phyloP scores from a whole-genome alignment of 2,888 invertebrate genomes.

The Vanessa cardui region DNA sequence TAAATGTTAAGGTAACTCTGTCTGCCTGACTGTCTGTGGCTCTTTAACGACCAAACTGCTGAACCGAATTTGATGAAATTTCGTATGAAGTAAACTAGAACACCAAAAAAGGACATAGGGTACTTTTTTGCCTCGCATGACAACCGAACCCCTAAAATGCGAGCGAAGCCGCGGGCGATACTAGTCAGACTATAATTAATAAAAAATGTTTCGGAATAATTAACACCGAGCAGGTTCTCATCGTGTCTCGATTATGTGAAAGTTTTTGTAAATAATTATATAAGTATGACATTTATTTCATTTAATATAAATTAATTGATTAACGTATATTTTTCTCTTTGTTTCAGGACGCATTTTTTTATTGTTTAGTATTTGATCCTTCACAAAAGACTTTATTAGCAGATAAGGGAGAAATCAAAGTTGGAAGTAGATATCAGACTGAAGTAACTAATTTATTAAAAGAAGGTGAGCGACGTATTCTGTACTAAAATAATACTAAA shows the following conservation, averaged over 20 bases:
- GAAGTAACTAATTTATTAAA: conserved; percentile 92
- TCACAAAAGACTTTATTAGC: conserved; percentile 99
- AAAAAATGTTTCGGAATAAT: background rate
- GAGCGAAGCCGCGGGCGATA: too few species aligned
- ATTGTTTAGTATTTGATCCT: conserved; percentile 99
- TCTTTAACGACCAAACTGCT: too few species aligned
- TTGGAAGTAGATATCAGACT: conserved; percentile 98
- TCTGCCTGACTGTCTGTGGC: too few species aligned
- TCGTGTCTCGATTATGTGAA: background rate
- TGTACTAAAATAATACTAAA: too few species aligned
- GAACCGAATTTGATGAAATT: too few species aligned
- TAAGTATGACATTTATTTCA: conserved; percentile 25
- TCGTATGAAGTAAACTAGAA: too few species aligned
- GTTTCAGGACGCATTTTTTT: conserved; percentile 98
- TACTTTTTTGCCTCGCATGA: too few species aligned
- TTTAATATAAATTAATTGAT: conserved; percentile 27
- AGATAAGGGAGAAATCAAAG: conserved; percentile 97
- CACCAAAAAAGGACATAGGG: too few species aligned
- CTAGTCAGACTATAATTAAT: background rate
- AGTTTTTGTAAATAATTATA: background rate
- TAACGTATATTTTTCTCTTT: conserved; percentile 62
- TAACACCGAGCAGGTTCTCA: background rate
- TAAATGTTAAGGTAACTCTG: too few species aligned
- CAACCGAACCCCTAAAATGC: too few species aligned
- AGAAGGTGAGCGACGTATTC: conserved; percentile 83